Evolutionary conservation across 2,797 vertebrate species (phyloP).

Genomic region (Acipenser transmontanus): DNA sequence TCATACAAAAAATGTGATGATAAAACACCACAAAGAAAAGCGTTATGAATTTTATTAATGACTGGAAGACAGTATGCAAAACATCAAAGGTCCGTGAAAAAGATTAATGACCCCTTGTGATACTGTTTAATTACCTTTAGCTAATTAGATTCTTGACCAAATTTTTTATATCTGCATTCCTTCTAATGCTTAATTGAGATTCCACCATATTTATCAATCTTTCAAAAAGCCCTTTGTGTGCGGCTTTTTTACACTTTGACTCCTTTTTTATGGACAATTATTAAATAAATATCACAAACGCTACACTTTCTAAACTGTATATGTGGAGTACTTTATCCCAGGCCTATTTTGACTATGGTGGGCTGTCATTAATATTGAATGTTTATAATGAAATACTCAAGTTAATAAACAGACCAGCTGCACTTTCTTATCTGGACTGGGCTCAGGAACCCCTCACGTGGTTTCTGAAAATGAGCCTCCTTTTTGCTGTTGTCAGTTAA

Average conservation of each 20-base stretch:
- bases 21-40: conserved; percentile 97
- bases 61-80: conserved; percentile 99
- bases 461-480: conserved; percentile 54
- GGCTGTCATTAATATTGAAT: conserved; percentile 70
- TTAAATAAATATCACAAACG: conserved; percentile 74
- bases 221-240: conserved; percentile 74
- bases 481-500: conserved; percentile 56
- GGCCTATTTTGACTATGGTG: conserved; percentile 70
- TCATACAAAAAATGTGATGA: conserved; percentile 73
- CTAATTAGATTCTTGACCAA: conserved; percentile 99
- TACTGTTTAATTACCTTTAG: conserved; percentile 99
- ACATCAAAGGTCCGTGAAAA: conserved; percentile 99
- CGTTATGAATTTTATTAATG: conserved; percentile 99
- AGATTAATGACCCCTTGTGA: conserved; percentile 99
- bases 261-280: conserved; percentile 74
- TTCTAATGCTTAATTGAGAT: conserved; percentile 96
- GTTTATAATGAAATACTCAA: conserved; percentile 70
- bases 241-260: conserved; percentile 72
- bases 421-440: conserved; percentile 74
- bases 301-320: conserved; percentile 52
- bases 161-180: conserved; percentile 99
- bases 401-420: conserved; percentile 76
- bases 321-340: conserved; percentile 53
- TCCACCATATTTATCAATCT: conserved; percentile 99
- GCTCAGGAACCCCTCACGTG: conserved; percentile 61